phyloP scores from a whole-genome alignment of 2,888 invertebrate genomes.

The Lasioglossum vierecki region DNA sequence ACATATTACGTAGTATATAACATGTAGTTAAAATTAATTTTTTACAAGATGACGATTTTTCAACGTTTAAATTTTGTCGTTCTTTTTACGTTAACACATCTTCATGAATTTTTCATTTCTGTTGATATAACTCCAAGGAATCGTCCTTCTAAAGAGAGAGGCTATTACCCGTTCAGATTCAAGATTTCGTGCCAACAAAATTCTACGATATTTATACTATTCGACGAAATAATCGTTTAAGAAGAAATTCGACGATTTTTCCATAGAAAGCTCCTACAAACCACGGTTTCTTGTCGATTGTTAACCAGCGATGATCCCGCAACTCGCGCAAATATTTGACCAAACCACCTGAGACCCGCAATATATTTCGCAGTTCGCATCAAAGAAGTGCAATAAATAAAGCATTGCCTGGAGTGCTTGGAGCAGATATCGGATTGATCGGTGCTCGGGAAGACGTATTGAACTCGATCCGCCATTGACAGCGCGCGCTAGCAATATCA shows the following conservation, averaged over 20 bases:
- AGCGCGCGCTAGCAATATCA: slow-evolving; percentile 10
- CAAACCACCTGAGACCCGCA: not conserved
- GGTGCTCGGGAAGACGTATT: not conserved
- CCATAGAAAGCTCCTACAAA: not conserved
- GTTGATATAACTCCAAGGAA: not conserved
- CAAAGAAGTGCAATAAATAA: not conserved
- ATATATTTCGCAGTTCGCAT: not conserved
- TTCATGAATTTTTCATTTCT: not conserved
- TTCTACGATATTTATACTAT: not conserved
- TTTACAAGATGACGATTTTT: not conserved
- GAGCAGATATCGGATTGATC: not conserved
- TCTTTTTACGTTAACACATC: not conserved
- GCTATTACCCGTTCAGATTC: not conserved
- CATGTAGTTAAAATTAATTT: not conserved
- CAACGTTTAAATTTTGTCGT: not conserved
- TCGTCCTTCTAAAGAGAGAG: not conserved
- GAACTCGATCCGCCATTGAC: not conserved
- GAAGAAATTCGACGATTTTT: not conserved
- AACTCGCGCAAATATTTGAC: not conserved
- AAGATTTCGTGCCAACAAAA: not conserved
- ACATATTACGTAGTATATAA: not conserved
- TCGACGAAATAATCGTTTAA: not conserved
- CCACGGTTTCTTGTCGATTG: not conserved
- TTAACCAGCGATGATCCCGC: not conserved
- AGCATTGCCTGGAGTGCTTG: not conserved